Evolutionary conservation across 2,888 invertebrate species (phyloP).

Genomic region (Ectemnius lituratus): DNA sequence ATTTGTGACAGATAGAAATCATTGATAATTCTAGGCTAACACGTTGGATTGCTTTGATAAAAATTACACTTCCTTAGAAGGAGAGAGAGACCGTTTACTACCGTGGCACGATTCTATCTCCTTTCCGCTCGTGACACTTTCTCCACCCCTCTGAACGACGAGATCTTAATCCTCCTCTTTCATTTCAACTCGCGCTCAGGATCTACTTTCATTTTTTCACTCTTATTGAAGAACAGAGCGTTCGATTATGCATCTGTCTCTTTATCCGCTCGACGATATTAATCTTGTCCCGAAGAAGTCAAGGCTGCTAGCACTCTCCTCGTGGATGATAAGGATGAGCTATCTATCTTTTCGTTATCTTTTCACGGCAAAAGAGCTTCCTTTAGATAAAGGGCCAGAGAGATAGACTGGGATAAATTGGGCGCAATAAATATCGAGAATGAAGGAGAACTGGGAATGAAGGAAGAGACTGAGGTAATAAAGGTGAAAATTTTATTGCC

Average conservation of each 20-base stretch:
- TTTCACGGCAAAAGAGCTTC: background rate
- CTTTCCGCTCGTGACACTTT: constrained; percentile 15
- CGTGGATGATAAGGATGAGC: constrained; percentile 21
- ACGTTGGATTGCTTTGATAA: too few relatives aligned
- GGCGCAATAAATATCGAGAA: constrained; percentile 43
- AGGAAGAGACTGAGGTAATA: background rate
- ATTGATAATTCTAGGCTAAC: too few relatives aligned
- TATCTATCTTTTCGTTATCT: constrained; percentile 26
- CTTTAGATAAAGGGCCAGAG: constrained; percentile 15
- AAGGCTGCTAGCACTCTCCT: too few relatives aligned
- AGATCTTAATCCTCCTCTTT: constrained; percentile 16
- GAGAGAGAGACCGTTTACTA: constrained; percentile 21
- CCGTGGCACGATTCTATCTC: constrained; percentile 36
- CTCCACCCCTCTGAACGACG: constrained; percentile 1
- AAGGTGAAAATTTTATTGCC: constrained; percentile 1
- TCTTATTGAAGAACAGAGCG: constrained; percentile 13
- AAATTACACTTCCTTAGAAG: too few relatives aligned
- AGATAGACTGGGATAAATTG: constrained; percentile 53
- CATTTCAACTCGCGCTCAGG: constrained; percentile 15
- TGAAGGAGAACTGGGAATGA: constrained; percentile 3
- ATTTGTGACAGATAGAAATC: too few relatives aligned
- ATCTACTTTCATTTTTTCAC: constrained; percentile 27
- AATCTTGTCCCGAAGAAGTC: constrained; percentile 4
- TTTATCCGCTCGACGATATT: background rate
- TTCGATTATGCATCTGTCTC: too few relatives aligned